A percentile compares a stretch with the other conserved stretches of the same genome.
These are phyloP conservation scores for Trematomus loennbergii DNA, from an alignment of 2,113 vertebrate genomes.

Conservation along the genomic window DNA sequence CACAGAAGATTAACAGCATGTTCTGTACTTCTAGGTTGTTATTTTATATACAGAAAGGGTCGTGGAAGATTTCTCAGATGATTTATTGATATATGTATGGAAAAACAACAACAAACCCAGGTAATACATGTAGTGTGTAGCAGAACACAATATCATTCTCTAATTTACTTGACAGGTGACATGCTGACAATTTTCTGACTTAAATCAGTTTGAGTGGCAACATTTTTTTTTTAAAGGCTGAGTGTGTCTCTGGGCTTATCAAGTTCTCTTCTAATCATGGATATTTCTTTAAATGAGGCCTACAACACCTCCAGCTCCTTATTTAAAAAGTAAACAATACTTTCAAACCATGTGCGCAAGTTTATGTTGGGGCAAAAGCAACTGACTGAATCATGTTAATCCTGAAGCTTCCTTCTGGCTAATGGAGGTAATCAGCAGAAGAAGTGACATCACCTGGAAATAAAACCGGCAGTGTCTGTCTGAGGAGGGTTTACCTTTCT, in stretches of 20 bases:
- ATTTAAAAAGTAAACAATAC: not conserved
- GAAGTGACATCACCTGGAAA: constrained; percentile 71
- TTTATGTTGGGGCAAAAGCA: not conserved
- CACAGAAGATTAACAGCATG: not conserved
- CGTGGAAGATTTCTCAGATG: not conserved
- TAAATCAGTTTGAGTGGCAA: not conserved
- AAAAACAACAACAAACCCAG: not conserved
- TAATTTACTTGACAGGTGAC: not conserved
- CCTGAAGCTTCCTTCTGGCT: not conserved
- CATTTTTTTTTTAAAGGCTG: not conserved
- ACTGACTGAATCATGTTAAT: not conserved
- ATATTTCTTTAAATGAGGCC: not conserved
- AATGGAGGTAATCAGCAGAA: constrained; percentile 57
- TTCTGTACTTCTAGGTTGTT: not conserved
- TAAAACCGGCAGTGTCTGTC: constrained; percentile 2
- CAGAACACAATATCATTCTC: not conserved
- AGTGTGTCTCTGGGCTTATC: not conserved
- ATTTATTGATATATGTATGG: not conserved
- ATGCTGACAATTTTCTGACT: not conserved
- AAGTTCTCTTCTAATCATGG: not conserved
- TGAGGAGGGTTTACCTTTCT: not conserved
- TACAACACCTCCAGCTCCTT: not conserved
- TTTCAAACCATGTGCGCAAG: not conserved
- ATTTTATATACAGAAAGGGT: not conserved
- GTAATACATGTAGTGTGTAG: not conserved